These are phyloP conservation scores for Pyrocephalus nanus DNA, from an alignment of 2,797 vertebrate genomes.

Conservation along the genomic window DNA sequence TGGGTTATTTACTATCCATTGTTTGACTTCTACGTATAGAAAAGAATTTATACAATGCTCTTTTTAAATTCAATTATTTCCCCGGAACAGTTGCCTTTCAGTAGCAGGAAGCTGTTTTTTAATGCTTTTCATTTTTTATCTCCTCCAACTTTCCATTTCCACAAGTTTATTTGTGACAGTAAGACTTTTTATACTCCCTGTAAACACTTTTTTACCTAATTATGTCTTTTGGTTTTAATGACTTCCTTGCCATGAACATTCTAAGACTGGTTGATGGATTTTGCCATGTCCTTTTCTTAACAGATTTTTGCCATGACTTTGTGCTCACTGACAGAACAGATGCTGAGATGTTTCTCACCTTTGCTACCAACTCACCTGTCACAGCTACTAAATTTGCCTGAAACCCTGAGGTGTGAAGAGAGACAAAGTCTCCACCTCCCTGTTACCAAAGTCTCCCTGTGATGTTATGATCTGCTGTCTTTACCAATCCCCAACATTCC, in stretches of 20 bases:
- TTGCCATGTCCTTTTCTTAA: neutral
- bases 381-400: conserved; percentile 4
- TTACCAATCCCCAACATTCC: conserved; percentile 68
- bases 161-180: neutral
- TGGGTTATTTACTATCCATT: neutral
- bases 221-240: neutral
- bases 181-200: neutral
- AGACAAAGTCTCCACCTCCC: neutral
- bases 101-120: neutral
- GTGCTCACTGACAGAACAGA: neutral
- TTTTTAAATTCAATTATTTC: neutral
- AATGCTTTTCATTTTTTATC: neutral
- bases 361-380: neutral
- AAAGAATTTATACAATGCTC: neutral
- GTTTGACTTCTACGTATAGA: neutral
- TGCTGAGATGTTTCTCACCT: conserved; percentile 9
- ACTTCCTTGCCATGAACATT: neutral
- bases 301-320: neutral
- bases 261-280: neutral
- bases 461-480: conserved; percentile 32
- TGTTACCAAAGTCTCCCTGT: neutral
- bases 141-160: neutral
- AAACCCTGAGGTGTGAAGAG: conserved; percentile 19
- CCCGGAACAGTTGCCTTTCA: neutral
- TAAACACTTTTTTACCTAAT: neutral